Percentiles rank a stretch among this genome's conserved stretches.
Conservation (phyloP, 2,888 invertebrate genomes). For the Cephalotes varians region DNA sequence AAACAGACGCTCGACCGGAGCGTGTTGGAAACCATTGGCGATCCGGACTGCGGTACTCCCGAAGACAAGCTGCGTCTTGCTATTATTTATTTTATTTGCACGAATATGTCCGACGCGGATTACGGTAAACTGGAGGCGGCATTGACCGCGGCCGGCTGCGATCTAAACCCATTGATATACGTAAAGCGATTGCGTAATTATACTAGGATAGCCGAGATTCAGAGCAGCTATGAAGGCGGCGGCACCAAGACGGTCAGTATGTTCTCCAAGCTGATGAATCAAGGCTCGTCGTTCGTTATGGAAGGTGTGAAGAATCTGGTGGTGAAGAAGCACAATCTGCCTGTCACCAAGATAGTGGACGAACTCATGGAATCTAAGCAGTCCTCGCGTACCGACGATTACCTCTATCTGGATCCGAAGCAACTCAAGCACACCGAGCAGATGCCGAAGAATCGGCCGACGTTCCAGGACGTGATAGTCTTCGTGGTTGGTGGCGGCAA, state of each 20-base stretch:
- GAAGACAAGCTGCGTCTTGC: conserved; percentile 98
- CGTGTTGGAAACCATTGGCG: conserved; percentile 94
- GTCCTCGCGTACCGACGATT: conserved; percentile 93
- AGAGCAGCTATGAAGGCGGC: conserved; percentile 95
- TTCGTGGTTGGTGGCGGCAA: conserved; percentile 98
- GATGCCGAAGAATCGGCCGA: conserved; percentile 88
- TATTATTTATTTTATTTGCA: conserved; percentile 96
- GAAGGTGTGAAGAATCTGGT: conserved; percentile 99
- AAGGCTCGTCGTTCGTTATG: conserved; percentile 99
- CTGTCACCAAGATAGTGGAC: conserved; percentile 97
- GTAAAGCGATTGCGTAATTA: conserved; percentile 96
- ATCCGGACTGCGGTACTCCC: conserved; percentile 94
- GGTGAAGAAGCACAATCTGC: conserved; percentile 98
- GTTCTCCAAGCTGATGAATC: conserved; percentile 99
- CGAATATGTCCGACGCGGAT: conserved; percentile 88
- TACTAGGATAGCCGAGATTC: conserved; percentile 91
- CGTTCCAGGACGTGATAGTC: conserved; percentile 95
- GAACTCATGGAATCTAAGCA: conserved; percentile 94
- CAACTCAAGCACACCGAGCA: conserved; percentile 91
- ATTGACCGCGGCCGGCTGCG: conserved; percentile 93
- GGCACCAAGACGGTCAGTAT: conserved; percentile 98
- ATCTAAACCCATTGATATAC: conserved; percentile 94
- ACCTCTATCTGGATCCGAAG: conserved; percentile 98
- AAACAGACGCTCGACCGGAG: conserved; percentile 93
- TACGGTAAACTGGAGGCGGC: conserved; percentile 94